These are phyloP conservation scores for Heliconius hortense DNA, from an alignment of 2,888 invertebrate genomes.

Conservation along the genomic window DNA sequence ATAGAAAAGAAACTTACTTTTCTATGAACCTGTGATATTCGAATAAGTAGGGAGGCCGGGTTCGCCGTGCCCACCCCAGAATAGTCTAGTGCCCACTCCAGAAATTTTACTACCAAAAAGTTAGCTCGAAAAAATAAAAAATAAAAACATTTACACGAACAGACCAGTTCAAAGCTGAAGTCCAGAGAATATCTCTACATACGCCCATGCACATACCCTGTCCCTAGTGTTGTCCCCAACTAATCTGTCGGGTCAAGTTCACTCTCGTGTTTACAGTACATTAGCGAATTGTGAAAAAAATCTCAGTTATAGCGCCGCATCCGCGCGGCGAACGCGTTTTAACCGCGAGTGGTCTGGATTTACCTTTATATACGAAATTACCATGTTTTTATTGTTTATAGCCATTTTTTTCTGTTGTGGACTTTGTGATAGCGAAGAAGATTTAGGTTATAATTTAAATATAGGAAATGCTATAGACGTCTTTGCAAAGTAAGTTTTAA, in stretches of 20 bases:
- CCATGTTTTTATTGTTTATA: slow-evolving; percentile 53
- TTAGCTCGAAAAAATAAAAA: too few species aligned
- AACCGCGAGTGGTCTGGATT: slow-evolving; percentile 43
- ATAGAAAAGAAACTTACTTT: too few species aligned
- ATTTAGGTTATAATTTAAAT: slow-evolving; percentile 66
- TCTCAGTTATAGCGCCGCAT: slow-evolving; percentile 62
- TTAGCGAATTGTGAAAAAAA: slow-evolving; percentile 76
- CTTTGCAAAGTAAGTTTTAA: slow-evolving; percentile 72
- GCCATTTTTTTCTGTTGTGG: slow-evolving; percentile 54
- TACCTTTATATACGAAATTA: slow-evolving; percentile 37
- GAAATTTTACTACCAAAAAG: too few species aligned
- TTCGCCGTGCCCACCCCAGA: too few species aligned
- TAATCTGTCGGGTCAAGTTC: slow-evolving; percentile 80
- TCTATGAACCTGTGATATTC: too few species aligned
- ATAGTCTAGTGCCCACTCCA: too few species aligned
- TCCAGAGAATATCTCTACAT: too few species aligned
- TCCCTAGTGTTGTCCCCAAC: slow-evolving; percentile 43
- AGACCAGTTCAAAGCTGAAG: too few species aligned
- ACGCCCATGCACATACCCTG: slow-evolving; percentile 1
- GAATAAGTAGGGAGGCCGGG: too few species aligned
- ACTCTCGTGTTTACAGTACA: slow-evolving; percentile 63
- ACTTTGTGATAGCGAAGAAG: slow-evolving; percentile 60
- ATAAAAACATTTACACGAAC: too few species aligned
- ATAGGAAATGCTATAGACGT: slow-evolving; percentile 75
- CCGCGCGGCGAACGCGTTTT: slow-evolving; percentile 50